Base-by-base conservation (phyloP, 1,140 invertebrate species). In the Helicoverpa zea region DNA sequence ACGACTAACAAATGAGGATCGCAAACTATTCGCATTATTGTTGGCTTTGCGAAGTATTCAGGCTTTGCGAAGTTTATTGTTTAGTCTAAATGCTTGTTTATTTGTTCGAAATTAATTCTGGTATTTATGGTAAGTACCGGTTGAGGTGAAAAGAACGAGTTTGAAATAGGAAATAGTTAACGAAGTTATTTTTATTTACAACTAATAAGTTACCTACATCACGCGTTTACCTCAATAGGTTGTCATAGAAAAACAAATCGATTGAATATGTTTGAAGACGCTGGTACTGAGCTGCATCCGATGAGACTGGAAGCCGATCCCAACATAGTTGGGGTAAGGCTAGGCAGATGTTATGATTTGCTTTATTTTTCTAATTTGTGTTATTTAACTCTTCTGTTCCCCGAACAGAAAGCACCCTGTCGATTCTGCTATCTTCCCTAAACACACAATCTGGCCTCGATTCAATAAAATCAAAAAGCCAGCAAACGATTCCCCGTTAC, bases 1-100 rank as follows among this genome's bases (percentile, higher is more conserved):
- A 14, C 35, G 80, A 84, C 61, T 79, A 81, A 87, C 81, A 85
- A 87, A 89, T 86, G 81, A 75, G 82, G 80, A 84, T 84, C 75
- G 80, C 66, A 74, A 88, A 88, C 83, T 86, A 83, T 83, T 80
- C 73, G 12, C 61, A 76, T 82, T 82, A 81, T 52, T 52, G 56
- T 49, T 47, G 18, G 66, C 47, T 78, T 51, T 52, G 30, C 14
- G 18, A 78, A 68, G 58, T 52, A 52, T 77, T 23, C 23, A 23
- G 23, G 23, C 23, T 23, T 23, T 23, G 23, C 23, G 23, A 23
- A 18, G 47, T 29, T 70, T 52, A 23, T 70, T 52, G 49, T 52
- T 52, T 54, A n/a, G 18, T 52, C 12, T 66, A 18, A 47, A 43
- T 9, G 7, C 9, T 16, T 11, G 11, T 2, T 68, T 68, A 43